phyloP scores from a whole-genome alignment of 2,113 vertebrate species.

The Carettochelys insculpta region DNA sequence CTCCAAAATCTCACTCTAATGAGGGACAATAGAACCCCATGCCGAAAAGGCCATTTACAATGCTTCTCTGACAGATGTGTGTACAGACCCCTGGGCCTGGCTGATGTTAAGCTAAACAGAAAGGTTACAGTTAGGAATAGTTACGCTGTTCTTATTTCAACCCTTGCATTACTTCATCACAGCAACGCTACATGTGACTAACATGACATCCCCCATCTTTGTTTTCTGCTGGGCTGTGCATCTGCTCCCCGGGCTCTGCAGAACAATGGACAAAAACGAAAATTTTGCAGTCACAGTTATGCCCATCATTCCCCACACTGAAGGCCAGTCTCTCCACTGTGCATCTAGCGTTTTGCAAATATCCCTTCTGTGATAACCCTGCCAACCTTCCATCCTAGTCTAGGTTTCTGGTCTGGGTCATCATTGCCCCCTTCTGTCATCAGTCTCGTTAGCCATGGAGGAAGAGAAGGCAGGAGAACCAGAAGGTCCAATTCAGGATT shows the following conservation, averaged over 20 bases:
- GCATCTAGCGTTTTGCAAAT: neutral
- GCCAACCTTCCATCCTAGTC: neutral
- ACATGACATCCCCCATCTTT: neutral
- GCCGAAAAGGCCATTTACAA: neutral
- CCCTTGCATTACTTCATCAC: accelerated
- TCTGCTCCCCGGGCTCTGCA: accelerated
- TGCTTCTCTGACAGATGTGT: neutral
- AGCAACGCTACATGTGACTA: accelerated
- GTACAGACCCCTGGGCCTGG: neutral
- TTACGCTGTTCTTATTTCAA: neutral
- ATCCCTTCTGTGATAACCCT: neutral
- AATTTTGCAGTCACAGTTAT: accelerated
- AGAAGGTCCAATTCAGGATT: neutral
- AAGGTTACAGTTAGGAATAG: too few species aligned
- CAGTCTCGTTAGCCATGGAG: neutral
- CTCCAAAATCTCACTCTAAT: neutral
- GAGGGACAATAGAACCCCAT: neutral
- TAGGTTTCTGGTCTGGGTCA: accelerated
- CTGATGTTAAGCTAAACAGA: neutral
- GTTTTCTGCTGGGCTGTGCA: neutral
- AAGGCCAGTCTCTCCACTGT: neutral
- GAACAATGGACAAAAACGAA: neutral
- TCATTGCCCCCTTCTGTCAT: neutral
- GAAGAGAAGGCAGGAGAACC: neutral
- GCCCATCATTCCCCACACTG: accelerated